Percentiles rank a stretch among this genome's conserved stretches.
Evolutionary conservation across 2,888 invertebrate genomes (phyloP).

Genomic region (Cacoxenus indagator): DNA sequence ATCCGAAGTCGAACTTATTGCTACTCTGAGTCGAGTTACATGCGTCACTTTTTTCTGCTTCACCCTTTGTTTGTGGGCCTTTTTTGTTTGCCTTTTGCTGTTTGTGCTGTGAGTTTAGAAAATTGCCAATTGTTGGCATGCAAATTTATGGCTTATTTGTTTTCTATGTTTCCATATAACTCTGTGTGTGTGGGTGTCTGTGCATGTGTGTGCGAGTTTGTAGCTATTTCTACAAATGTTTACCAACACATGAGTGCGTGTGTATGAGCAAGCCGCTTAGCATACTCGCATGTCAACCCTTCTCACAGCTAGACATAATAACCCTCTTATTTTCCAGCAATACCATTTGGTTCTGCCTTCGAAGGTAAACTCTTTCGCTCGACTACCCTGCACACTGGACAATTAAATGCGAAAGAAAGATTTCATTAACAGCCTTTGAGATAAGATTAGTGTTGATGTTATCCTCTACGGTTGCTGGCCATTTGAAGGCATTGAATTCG

Average conservation of each 20-base stretch:
- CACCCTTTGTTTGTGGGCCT: conserved; percentile 42
- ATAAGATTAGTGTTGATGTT: conserved; percentile 59
- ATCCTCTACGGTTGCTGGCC: conserved; percentile 32
- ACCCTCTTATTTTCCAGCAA: conserved; percentile 28
- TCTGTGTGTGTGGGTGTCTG: conserved; percentile 20
- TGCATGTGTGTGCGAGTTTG: conserved; percentile 10
- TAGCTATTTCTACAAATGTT: conserved; percentile 9
- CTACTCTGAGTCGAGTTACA: conserved; percentile 9
- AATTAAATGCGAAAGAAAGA: conserved; percentile 44
- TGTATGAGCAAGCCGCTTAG: conserved; percentile 34
- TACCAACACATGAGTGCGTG: no score
- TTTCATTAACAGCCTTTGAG: conserved; percentile 55
- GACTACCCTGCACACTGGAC: conserved; percentile 15
- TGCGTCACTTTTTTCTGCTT: background rate
- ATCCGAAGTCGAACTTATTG: background rate
- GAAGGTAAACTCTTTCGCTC: background rate
- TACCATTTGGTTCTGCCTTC: conserved; percentile 6
- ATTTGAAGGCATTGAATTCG: background rate
- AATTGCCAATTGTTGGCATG: conserved; percentile 60
- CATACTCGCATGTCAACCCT: conserved; percentile 47
- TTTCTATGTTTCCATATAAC: conserved; percentile 24
- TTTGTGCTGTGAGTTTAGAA: conserved; percentile 52
- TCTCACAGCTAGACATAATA: conserved; percentile 46
- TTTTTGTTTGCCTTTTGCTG: conserved; percentile 37
- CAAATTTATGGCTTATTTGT: conserved; percentile 63